Evolutionary conservation across 2,797 vertebrate genomes (phyloP).

Genomic region (Mycteria americana): DNA sequence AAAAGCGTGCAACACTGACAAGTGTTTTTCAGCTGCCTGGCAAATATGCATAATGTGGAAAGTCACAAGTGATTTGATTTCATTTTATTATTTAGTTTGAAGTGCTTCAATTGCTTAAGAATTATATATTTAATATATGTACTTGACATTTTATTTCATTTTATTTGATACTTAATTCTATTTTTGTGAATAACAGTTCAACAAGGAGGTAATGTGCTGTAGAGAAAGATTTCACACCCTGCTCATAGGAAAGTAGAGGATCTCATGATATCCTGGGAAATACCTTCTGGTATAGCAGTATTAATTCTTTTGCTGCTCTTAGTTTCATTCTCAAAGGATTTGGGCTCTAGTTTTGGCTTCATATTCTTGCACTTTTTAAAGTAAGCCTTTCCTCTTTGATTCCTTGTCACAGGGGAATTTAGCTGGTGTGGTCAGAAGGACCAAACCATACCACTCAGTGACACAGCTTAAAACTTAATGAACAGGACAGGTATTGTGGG

Average conservation of each 20-base stretch:
- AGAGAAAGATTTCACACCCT: not conserved
- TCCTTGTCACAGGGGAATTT: not conserved
- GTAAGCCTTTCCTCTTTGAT: not conserved
- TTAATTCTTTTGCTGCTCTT: not conserved
- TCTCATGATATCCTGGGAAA: not conserved
- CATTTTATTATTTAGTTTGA: not conserved
- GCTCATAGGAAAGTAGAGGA: not conserved
- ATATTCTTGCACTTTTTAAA: not conserved
- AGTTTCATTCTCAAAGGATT: not conserved
- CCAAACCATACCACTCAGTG: not conserved
- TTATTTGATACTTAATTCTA: not conserved
- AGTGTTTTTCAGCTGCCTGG: not conserved
- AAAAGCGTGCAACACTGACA: not conserved
- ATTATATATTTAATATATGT: not conserved
- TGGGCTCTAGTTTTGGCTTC: not conserved
- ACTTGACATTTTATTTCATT: not conserved
- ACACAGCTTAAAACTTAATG: not conserved
- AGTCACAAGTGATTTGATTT: not conserved
- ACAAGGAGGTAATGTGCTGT: not conserved
- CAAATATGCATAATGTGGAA: not conserved
- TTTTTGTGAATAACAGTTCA: not conserved
- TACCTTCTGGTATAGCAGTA: not conserved
- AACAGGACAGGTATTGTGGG: fast-evolving
- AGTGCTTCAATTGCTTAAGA: not conserved
- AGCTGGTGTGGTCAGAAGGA: not conserved